A percentile compares a stretch with the other conserved stretches of the same genome.
Evolutionary conservation across 2,888 invertebrate species (phyloP).

Genomic region (Pantelozetes paolii): DNA sequence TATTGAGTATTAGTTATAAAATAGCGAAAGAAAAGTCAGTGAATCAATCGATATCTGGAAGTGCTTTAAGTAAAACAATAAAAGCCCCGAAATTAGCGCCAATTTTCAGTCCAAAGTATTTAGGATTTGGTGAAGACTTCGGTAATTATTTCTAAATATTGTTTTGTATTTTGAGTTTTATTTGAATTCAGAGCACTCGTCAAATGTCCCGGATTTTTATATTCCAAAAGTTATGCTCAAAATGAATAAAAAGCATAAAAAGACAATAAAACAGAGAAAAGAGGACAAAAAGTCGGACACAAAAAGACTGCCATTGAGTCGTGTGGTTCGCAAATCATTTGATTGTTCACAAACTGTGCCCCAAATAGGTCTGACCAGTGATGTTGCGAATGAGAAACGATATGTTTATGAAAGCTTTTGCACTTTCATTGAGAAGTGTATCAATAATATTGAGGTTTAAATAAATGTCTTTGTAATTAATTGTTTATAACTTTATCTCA

Average conservation of each 20-base stretch:
- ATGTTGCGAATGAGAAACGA: constrained; percentile 21
- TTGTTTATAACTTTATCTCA: neutral
- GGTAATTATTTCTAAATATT: constrained; percentile 6
- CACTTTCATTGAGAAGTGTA: constrained; percentile 22
- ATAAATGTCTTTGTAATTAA: neutral
- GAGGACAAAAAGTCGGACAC: neutral
- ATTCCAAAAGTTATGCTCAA: constrained; percentile 26
- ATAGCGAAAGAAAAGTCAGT: constrained; percentile 62
- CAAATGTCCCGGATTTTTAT: constrained; percentile 21
- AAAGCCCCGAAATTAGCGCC: neutral
- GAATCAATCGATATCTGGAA: neutral
- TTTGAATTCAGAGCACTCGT: neutral
- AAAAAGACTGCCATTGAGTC: constrained; percentile 34
- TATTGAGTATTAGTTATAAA: constrained; percentile 80
- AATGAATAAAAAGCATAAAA: constrained; percentile 1
- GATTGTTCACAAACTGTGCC: neutral
- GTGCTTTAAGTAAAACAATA: neutral
- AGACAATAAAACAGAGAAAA: neutral
- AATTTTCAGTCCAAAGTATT: constrained; percentile 14
- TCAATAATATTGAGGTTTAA: constrained; percentile 19
- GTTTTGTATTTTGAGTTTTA: neutral
- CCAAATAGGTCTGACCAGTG: constrained; percentile 8
- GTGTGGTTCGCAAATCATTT: neutral
- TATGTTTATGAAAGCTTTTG: constrained; percentile 36
- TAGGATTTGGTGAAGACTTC: constrained; percentile 38